These are phyloP conservation scores for Gallinago media DNA, from an alignment of 2,113 vertebrate species.

Conservation along the genomic window DNA sequence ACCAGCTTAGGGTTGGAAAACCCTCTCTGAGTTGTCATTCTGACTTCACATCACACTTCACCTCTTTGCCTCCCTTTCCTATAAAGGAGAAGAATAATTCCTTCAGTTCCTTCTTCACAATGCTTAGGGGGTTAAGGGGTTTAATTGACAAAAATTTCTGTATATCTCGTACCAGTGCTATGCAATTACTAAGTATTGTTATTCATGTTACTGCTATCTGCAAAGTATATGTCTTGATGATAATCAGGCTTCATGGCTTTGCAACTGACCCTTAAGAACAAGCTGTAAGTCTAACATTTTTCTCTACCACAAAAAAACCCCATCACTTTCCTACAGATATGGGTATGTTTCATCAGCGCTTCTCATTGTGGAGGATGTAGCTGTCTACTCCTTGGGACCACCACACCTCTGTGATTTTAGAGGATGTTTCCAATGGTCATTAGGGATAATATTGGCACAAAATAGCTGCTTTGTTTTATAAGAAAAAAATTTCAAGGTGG, in stretches of 20 bases:
- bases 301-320: not conserved
- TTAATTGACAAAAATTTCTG: not conserved
- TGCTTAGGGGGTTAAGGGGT: not conserved
- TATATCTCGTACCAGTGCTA: not conserved
- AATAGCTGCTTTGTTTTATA: not conserved
- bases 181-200: not conserved
- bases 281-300: not conserved
- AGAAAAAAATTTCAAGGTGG: not conserved
- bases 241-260: not conserved
- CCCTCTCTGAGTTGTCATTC: not conserved
- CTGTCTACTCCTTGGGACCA: not conserved
- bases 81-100: not conserved
- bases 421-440: not conserved
- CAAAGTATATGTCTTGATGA: not conserved
- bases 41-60: not conserved
- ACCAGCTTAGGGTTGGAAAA: slow-evolving; percentile 5
- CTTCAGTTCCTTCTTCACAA: not conserved
- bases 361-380: accelerated
- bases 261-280: not conserved
- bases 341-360: not conserved
- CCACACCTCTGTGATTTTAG: not conserved
- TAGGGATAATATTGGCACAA: not conserved
- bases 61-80: not conserved
- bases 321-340: not conserved
- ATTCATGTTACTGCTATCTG: not conserved